These are phyloP conservation scores for Pecten maximus DNA, from an alignment of 2,888 invertebrate genomes.

Conservation along the genomic window DNA sequence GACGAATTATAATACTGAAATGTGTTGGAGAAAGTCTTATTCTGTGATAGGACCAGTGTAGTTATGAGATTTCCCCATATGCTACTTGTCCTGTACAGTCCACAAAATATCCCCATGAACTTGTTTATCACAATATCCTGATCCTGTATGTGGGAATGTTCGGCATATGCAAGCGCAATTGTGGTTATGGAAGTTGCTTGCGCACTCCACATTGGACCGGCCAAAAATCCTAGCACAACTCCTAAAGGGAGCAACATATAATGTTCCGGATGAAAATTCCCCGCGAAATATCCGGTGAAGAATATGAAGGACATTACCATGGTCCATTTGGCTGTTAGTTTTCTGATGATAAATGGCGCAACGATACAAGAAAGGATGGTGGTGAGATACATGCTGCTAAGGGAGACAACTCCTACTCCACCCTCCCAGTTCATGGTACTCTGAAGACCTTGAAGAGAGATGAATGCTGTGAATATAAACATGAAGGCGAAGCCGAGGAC, in stretches of 20 bases:
- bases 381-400: slow-evolving; percentile 78
- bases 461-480: slow-evolving; percentile 79
- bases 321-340: slow-evolving; percentile 79
- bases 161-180: slow-evolving; percentile 77
- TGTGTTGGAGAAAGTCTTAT: slow-evolving; percentile 37
- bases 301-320: slow-evolving; percentile 75
- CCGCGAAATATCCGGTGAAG: slow-evolving; percentile 77
- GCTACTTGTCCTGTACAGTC: slow-evolving; percentile 77
- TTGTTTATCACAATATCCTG: slow-evolving; percentile 76
- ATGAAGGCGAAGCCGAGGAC: slow-evolving; percentile 78
- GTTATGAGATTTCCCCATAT: slow-evolving; percentile 81
- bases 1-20: slow-evolving; percentile 37
- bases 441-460: slow-evolving; percentile 78
- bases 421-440: slow-evolving; percentile 76
- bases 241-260: slow-evolving; percentile 77
- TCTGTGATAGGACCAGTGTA: slow-evolving; percentile 69
- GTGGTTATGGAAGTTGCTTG: slow-evolving; percentile 80
- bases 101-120: slow-evolving; percentile 80
- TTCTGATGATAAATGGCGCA: slow-evolving; percentile 78
- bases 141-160: slow-evolving; percentile 69
- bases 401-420: slow-evolving; percentile 77
- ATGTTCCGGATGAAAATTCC: slow-evolving; percentile 78
- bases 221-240: slow-evolving; percentile 74
- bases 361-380: slow-evolving; percentile 79
- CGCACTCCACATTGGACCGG: slow-evolving; percentile 80